Percentiles rank a stretch among this genome's conserved stretches.
These are phyloP conservation scores for Lycorma delicatula DNA, from an alignment of 1,140 invertebrate species.

Conservation along the genomic window DNA sequence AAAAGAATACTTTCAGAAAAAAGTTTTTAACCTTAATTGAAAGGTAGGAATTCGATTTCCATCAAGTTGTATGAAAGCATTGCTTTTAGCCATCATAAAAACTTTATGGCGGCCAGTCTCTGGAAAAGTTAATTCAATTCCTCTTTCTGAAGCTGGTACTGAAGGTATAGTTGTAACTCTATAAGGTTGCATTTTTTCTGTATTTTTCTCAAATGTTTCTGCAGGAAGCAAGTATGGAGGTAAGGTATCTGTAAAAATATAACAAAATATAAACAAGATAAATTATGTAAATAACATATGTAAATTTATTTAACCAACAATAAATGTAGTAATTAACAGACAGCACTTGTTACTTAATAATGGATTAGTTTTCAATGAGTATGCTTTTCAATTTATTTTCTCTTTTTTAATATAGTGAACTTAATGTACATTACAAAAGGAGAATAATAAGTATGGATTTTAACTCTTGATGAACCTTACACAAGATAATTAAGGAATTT, in stretches of 20 bases:
- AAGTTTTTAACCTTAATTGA: conserved; percentile 58
- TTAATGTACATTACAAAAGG: too few relatives aligned
- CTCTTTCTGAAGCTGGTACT: conserved; percentile 59
- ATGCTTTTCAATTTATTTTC: too few relatives aligned
- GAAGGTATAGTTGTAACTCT: conserved; percentile 46
- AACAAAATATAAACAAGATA: too few relatives aligned
- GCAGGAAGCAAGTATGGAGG: conserved; percentile 42
- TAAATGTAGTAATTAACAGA: too few relatives aligned
- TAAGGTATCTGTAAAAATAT: conserved; percentile 39
- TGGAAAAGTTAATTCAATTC: conserved; percentile 67
- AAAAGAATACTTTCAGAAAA: not conserved
- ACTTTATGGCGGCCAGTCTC: conserved; percentile 68
- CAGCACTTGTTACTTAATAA: too few relatives aligned
- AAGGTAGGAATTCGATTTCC: conserved; percentile 76
- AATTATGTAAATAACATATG: too few relatives aligned
- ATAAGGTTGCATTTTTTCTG: conserved; percentile 21
- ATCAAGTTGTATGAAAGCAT: conserved; percentile 79
- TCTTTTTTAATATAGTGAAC: too few relatives aligned
- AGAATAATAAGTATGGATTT: too few relatives aligned
- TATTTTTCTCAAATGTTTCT: conserved; percentile 33
- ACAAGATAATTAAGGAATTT: too few relatives aligned
- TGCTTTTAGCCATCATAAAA: conserved; percentile 80
- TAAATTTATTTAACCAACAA: too few relatives aligned
- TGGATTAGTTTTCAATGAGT: too few relatives aligned
- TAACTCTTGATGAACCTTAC: too few relatives aligned